Evolutionary conservation across 2,888 invertebrate species (phyloP), one percentile per base, ranked within the genome.

Genomic region (Leucophenga maculata): DNA sequence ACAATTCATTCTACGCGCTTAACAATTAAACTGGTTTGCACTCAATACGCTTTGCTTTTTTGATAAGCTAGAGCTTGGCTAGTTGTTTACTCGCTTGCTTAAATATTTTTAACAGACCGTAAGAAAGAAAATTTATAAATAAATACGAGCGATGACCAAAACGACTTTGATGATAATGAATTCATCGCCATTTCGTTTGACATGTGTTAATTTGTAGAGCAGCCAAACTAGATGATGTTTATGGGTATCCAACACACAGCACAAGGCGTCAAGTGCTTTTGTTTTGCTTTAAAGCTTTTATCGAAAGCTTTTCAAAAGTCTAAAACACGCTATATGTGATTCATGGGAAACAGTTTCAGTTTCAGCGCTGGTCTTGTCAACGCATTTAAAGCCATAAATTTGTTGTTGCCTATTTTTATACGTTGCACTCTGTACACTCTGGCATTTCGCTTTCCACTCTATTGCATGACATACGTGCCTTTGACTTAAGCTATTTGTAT

Each of bases 11-110:
- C 57, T 16, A 60, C 60, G 31, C 13, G 20, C 48, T 32, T 48
- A 64, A 32, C n/a, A 59, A 59, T 59, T 32, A 32, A 64, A 64
- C 48, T 64, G 48, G 62, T 46, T 64, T 64, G 59, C 46, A 48
- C 26, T 46, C 46, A 64, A 57, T 57, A 26, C 14, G 48, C 26
- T 59, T 59, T 32, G 32, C 22, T n/a, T 6, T 50, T 48, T 46
- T 64, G 46, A 64, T 64, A 64, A 64, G 62, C 62, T 14, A 39
- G 32, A 4, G 26, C 26, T 26, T 26, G 3, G 26, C 26, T 26
- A 26, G 26, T 60, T 64, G 62, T 48, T 64, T 64, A 46, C 26
- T 46, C 44, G 13, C 32, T 39, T 39, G 39, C 8, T 39, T 39
- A 39, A 39, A 39, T 39, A 39, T 39, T 39, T 39, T 39, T 39